These are phyloP conservation scores for Nicator chloris DNA, from an alignment of 2,113 vertebrate species.

Conservation along the genomic window DNA sequence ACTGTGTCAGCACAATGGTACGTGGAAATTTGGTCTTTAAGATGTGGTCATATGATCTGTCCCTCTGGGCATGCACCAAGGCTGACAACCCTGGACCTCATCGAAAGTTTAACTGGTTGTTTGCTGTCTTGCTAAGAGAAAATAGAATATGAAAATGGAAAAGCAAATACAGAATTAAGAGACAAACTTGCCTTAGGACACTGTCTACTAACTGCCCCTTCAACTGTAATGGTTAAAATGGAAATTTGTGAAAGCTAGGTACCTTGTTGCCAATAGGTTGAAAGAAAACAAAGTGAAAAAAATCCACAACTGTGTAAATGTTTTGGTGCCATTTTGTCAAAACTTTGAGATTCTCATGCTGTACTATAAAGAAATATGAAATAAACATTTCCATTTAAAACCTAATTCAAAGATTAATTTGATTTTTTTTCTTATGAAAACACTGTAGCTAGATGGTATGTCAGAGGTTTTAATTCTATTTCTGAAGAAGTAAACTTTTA, in stretches of 20 bases:
- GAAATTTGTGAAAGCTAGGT: neutral
- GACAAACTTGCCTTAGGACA: neutral
- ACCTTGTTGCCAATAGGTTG: neutral
- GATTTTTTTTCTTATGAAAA: neutral
- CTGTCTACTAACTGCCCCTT: neutral
- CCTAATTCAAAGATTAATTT: neutral
- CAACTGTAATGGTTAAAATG: neutral
- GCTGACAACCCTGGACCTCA: neutral
- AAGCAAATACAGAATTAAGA: neutral
- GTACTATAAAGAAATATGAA: neutral
- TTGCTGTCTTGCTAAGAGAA: neutral
- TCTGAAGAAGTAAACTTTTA: neutral
- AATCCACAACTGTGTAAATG: rapidly evolving
- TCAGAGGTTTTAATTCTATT: neutral
- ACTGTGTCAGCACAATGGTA: neutral
- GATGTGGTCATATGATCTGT: neutral
- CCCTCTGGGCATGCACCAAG: neutral
- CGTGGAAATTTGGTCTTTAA: neutral
- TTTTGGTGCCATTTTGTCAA: neutral
- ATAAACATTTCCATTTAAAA: neutral
- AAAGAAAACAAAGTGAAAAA: neutral
- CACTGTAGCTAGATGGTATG: neutral
- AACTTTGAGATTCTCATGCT: neutral
- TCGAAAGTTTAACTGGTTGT: neutral
- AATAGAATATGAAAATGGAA: neutral